Base-by-base conservation (phyloP, 2,888 invertebrate species). In the Cacoxenus indagator region DNA sequence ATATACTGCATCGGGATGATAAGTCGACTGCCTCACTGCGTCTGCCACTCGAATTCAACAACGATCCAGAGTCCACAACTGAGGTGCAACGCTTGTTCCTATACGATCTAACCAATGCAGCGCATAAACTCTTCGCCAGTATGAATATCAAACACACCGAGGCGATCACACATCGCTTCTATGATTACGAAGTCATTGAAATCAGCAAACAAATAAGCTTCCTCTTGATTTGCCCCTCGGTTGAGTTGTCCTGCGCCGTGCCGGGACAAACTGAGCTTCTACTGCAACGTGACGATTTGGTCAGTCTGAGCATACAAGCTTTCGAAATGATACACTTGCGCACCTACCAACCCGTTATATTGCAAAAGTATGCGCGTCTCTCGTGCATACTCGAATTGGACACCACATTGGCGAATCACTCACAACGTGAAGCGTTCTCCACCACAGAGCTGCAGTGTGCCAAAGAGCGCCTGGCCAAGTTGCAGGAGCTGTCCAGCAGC, bases 341-440 rank as follows among this genome's bases (percentile, higher is more conserved):
- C 83, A 97, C 98, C 1, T 99, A 99, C 88, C 97, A 98, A 85
- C 92, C 92, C 64, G 94, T 93, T 77, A 94, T 99, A 73, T 93
- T 99, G 67, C 93, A 94, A 81, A 93, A 96, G 85, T 99, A 98
- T 89, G 95, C 97, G 1, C 92, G 96, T 70, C 90, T 99, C 17
- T 98, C 97, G 78, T 96, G 97, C 78, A 94, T 97, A 69, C 89
- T 99, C 69, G 99, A 99, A 88, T 89, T 97, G 84, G 98, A 98
- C 81, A 93, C 95, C 0, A 94, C 95, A 0, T 90, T 96, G 77
- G 97, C 98, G 2, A 96, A 96, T 73, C 97, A 98, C 84, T 93
- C 95, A 37, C 96, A 96, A 77, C 90, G 98, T 80, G 97, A 98
- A 90, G 98, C 98, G 0, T 98, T 98, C 87, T 97, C 97, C 2